Percentiles rank a stretch among this genome's conserved stretches.
phyloP scores from a whole-genome alignment of 2,888 invertebrate genomes.

The Agrenia bidenticulata region DNA sequence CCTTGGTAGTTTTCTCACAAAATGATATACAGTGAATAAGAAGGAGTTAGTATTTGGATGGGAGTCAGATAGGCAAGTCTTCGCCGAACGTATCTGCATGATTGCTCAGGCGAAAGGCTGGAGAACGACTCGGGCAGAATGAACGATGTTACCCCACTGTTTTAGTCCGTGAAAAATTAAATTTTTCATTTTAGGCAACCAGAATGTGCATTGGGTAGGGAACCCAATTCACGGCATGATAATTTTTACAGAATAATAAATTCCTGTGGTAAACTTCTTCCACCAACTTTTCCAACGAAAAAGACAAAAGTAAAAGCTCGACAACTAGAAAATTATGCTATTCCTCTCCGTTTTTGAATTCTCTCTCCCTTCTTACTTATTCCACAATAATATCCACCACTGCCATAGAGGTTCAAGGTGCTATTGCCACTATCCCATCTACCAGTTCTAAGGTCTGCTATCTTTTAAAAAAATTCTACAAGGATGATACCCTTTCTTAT shows the following conservation, averaged over 20 bases:
- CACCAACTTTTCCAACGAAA: slow-evolving; percentile 31
- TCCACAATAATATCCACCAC: too few species aligned
- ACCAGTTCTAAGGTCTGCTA: too few species aligned
- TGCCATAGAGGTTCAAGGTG: too few species aligned
- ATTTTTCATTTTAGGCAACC: slow-evolving; percentile 52
- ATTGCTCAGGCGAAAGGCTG: slow-evolving; percentile 53
- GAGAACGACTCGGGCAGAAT: slow-evolving; percentile 47
- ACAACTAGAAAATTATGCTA: slow-evolving; percentile 52
- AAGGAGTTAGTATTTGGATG: slow-evolving; percentile 20
- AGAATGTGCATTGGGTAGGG: slow-evolving; percentile 44
- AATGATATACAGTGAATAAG: slow-evolving; percentile 30
- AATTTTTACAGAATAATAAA: slow-evolving; percentile 53
- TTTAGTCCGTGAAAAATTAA: slow-evolving; percentile 53
- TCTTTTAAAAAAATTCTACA: too few species aligned
- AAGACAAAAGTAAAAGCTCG: slow-evolving; percentile 47
- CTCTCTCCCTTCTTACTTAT: slow-evolving; percentile 27
- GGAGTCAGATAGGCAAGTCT: slow-evolving; percentile 28
- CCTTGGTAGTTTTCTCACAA: not conserved
- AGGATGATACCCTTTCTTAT: too few species aligned
- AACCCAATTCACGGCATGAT: slow-evolving; percentile 53
- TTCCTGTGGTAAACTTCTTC: slow-evolving; percentile 53
- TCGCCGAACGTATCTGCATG: slow-evolving; percentile 49
- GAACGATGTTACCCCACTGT: slow-evolving; percentile 51
- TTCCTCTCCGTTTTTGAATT: slow-evolving; percentile 46
- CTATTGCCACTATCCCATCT: too few species aligned